Percentiles rank a stretch among this genome's conserved stretches.
Evolutionary conservation across 2,113 vertebrate genomes (phyloP).

Genomic region (Takifugu bimaculatus): DNA sequence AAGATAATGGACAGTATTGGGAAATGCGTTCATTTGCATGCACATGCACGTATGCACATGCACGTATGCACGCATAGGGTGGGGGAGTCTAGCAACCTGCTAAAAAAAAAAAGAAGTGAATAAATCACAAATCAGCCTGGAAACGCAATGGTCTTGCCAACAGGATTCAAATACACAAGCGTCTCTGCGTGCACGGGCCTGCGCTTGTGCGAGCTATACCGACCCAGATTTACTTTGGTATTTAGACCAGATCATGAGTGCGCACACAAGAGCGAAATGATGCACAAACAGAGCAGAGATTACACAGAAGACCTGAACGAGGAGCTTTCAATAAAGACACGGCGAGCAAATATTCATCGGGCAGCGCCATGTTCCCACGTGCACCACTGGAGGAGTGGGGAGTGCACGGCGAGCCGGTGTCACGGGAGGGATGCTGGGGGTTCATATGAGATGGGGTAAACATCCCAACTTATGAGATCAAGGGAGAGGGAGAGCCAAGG

Average conservation of each 20-base stretch:
- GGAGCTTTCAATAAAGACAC: conserved; percentile 59
- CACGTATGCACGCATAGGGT: not conserved
- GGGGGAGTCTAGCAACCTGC: not conserved
- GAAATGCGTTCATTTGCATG: conserved; percentile 43
- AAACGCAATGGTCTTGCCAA: conserved; percentile 59
- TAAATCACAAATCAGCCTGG: conserved; percentile 30
- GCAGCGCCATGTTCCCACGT: conserved; percentile 2
- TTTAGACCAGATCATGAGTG: conserved; percentile 53
- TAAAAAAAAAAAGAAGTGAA: conserved; percentile 12
- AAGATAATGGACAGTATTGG: conserved; percentile 29
- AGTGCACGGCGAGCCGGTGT: conserved; percentile 27
- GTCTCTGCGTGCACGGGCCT: conserved; percentile 3
- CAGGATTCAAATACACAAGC: conserved; percentile 37
- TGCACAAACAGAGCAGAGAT: conserved; percentile 63
- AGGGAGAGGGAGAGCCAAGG: conserved; percentile 9
- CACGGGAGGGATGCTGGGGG: conserved; percentile 11
- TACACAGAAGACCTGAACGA: conserved; percentile 55
- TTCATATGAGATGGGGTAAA: conserved; percentile 28
- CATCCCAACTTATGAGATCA: conserved; percentile 46
- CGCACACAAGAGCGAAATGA: conserved; percentile 56
- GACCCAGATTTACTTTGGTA: conserved; percentile 59
- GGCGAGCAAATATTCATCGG: conserved; percentile 60
- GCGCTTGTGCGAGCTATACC: conserved; percentile 22
- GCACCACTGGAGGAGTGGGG: conserved; percentile 31
- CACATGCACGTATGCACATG: conserved; percentile 14